phyloP scores from a whole-genome alignment of 1,140 invertebrate species.

The Drosophila arawakana region DNA sequence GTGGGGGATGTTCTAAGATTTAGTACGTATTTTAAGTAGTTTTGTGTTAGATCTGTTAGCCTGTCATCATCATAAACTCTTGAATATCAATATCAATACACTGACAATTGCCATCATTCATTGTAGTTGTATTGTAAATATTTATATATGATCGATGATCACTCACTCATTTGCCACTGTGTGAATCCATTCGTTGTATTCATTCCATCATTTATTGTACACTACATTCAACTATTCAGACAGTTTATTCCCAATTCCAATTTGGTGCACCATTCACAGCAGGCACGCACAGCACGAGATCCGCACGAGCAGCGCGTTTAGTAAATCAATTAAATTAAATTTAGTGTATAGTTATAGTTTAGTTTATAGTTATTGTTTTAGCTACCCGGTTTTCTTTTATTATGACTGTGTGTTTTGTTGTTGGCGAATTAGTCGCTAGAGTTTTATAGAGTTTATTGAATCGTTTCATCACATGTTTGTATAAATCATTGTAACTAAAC shows the following conservation, averaged over 20 bases:
- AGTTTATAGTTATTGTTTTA: constrained; percentile 26
- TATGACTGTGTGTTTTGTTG: constrained; percentile 42
- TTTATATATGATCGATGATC: constrained; percentile 8
- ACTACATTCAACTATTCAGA: constrained; percentile 23
- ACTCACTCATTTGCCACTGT: neutral
- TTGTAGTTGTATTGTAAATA: constrained; percentile 23
- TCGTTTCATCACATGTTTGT: constrained; percentile 60
- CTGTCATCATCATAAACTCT: constrained; percentile 17
- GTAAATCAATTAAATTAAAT: constrained; percentile 32
- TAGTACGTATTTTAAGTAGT: constrained; percentile 34
- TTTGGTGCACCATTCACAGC: constrained; percentile 70
- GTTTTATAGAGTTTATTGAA: constrained; percentile 20
- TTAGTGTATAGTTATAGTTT: constrained; percentile 47
- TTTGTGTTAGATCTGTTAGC: constrained; percentile 36
- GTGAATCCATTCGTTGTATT: constrained; percentile 31
- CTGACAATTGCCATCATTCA: constrained; percentile 18
- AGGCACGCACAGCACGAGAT: constrained; percentile 65
- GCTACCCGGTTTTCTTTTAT: constrained; percentile 1
- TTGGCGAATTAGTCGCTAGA: constrained; percentile 53
- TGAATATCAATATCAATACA: constrained; percentile 11
- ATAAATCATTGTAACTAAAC: constrained; percentile 77
- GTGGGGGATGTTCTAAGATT: constrained; percentile 12
- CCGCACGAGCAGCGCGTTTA: constrained; percentile 62
- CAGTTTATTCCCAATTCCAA: constrained; percentile 35
- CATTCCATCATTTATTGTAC: constrained; percentile 51